Conservation (phyloP, 2,113 vertebrate species). For the Acrocephalus kingi region DNA sequence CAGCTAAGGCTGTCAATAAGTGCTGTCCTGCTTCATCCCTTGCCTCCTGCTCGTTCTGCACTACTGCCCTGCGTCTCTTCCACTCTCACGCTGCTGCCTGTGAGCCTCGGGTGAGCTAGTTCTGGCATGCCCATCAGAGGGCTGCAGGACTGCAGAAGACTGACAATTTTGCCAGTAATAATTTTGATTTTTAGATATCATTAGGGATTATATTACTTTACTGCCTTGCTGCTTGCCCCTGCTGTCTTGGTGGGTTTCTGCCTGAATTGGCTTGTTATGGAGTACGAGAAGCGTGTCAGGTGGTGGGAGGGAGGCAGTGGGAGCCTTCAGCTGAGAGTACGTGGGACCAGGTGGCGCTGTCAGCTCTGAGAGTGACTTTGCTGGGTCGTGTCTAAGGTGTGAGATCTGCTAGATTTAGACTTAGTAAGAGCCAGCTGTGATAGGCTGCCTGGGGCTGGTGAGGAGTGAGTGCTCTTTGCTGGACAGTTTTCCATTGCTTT, state of each 20-base stretch:
- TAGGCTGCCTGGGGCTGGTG: not conserved
- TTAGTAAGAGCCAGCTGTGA: not conserved
- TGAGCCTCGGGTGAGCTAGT: rapidly evolving
- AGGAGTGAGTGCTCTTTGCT: not conserved
- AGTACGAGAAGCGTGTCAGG: not conserved
- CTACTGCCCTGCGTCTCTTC: not conserved
- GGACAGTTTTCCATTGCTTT: not conserved
- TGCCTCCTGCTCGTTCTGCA: not conserved
- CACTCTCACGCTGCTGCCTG: rapidly evolving
- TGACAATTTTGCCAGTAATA: not conserved
- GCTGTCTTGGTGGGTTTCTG: not conserved
- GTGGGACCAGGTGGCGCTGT: not conserved
- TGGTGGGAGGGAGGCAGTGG: not conserved
- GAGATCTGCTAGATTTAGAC: not conserved
- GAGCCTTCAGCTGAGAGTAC: not conserved
- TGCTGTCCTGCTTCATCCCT: not conserved
- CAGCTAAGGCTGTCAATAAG: not conserved
- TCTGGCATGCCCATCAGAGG: not conserved
- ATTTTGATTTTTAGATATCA: not conserved
- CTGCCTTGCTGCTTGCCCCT: not conserved
- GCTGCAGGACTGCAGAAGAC: not conserved
- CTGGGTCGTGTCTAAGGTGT: not conserved
- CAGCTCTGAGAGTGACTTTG: not conserved
- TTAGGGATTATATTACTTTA: rapidly evolving
- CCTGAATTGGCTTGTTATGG: not conserved